Base-by-base conservation (phyloP, 2,888 invertebrate genomes). In the Acleris cristana region DNA sequence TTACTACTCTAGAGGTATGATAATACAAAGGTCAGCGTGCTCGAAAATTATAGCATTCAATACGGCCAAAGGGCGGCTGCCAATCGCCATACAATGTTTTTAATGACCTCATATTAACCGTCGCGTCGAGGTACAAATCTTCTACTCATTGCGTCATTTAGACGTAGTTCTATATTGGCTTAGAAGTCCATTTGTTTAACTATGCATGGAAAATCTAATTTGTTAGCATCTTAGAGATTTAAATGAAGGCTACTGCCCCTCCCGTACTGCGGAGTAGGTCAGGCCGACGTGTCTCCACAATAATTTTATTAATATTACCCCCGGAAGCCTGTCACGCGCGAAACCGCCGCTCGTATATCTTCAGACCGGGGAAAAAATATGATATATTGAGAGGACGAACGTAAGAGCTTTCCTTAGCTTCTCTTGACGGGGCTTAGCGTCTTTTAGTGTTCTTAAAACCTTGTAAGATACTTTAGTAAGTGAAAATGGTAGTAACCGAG, bases 271-370 rank as follows among this genome's bases (percentile, higher is more conserved):
- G 67, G 57, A 81, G 81, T 84, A 85, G 88, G 89, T 88, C 88
- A 85, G 83, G 78, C 73, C 71, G 84, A 89, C 88, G 90, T 89
- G 91, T 90, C 89, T 82, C 84, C 84, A 90, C 90, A 90, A 90
- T 92, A 91, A 92, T 92, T 92, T 92, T 92, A 92, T 92, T 92
- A 92, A 92, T 91, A 92, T 90, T 88, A 86, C 88, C 87, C 89
- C 84, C 85, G 79, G 84, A 89, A 89, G 89, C 83, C 86, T 88
- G 92, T 91, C 92, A 92, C 90, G 90, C 87, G 83, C 91, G 88
- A 80, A 83, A 85, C 90, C 87, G 77, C 83, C 81, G 87, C 85
- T 86, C 91, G 82, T 91, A 89, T 90, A 90, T 92, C 90, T 88
- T 83, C 79, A 78, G 79, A 79, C 79, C 79, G 78, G 85, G 78